Conservation (phyloP, 1,140 invertebrate genomes). For the Parasteatoda tepidariorum region DNA sequence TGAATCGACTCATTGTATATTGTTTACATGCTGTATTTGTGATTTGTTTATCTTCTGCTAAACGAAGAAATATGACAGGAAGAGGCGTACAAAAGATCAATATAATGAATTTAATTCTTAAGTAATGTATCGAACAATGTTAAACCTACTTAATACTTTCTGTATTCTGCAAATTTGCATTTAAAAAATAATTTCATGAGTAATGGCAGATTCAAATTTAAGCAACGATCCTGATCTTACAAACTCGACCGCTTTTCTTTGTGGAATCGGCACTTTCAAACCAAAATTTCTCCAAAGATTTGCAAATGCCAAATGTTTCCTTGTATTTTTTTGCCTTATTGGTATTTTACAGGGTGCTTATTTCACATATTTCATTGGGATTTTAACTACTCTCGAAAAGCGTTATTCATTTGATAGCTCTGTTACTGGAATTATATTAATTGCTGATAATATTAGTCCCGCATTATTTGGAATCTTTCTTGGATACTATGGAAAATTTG, state of each 20-base stretch:
- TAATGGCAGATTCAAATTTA: too few relatives aligned
- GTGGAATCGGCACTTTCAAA: constrained; percentile 13
- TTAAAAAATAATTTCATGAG: too few relatives aligned
- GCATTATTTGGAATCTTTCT: constrained; percentile 36
- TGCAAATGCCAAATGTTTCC: constrained; percentile 33
- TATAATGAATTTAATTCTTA: too few relatives aligned
- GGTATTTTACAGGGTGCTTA: constrained; percentile 59
- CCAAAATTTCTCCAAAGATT: constrained; percentile 52
- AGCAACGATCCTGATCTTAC: too few relatives aligned
- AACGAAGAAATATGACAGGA: too few relatives aligned
- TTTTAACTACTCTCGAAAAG: constrained; percentile 59
- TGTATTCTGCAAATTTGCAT: too few relatives aligned
- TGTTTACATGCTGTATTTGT: too few relatives aligned
- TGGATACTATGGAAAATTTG: constrained; percentile 67
- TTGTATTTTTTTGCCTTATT: constrained; percentile 38
- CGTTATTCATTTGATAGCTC: constrained; percentile 82
- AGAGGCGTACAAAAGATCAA: too few relatives aligned
- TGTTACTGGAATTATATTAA: constrained; percentile 75
- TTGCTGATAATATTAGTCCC: constrained; percentile 58
- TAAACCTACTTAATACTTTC: too few relatives aligned
- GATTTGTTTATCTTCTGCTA: too few relatives aligned
- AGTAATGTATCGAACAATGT: too few relatives aligned
- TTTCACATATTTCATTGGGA: constrained; percentile 57
- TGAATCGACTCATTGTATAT: too few relatives aligned
- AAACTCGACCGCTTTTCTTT: constrained; percentile 72